A percentile compares a stretch with the other conserved stretches of the same genome.
Conservation (phyloP, 2,888 invertebrate genomes). For the Brachylomia viminalis region DNA sequence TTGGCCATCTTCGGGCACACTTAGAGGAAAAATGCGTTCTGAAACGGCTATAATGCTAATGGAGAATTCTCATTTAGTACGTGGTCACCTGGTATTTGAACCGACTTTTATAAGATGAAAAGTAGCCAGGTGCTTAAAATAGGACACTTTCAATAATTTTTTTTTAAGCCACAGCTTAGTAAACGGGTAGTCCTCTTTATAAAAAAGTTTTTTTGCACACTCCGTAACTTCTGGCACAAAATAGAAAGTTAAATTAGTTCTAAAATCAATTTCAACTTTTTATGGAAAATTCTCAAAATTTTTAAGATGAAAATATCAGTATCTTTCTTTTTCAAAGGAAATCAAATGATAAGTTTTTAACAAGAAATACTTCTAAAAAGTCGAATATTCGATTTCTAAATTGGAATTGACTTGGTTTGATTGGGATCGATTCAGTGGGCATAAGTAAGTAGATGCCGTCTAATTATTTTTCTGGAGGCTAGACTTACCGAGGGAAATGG, state of each 20-base stretch:
- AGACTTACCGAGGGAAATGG: neutral
- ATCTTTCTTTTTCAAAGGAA: constrained; percentile 29
- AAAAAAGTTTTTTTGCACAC: constrained; percentile 2
- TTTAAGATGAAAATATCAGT: constrained; percentile 17
- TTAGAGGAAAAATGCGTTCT: neutral
- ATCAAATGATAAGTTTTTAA: constrained; percentile 26
- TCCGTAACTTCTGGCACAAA: constrained; percentile 1
- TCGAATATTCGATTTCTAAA: constrained; percentile 37
- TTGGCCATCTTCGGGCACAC: too few species aligned
- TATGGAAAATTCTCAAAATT: constrained; percentile 33
- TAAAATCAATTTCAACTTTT: constrained; percentile 57
- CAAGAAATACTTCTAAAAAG: constrained; percentile 10
- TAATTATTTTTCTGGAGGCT: neutral
- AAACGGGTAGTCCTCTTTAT: neutral
- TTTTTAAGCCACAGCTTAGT: neutral
- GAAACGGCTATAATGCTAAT: neutral
- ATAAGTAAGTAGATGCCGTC: neutral
- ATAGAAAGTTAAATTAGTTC: constrained; percentile 50
- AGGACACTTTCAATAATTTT: neutral
- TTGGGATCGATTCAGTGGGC: neutral
- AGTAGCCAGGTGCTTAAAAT: neutral
- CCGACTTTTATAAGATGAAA: neutral
- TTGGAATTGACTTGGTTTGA: constrained; percentile 40
- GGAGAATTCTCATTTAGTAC: neutral
- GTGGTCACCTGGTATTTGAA: neutral